Evolutionary conservation across 2,888 invertebrate species (phyloP).

Genomic region (Norana najaformis): DNA sequence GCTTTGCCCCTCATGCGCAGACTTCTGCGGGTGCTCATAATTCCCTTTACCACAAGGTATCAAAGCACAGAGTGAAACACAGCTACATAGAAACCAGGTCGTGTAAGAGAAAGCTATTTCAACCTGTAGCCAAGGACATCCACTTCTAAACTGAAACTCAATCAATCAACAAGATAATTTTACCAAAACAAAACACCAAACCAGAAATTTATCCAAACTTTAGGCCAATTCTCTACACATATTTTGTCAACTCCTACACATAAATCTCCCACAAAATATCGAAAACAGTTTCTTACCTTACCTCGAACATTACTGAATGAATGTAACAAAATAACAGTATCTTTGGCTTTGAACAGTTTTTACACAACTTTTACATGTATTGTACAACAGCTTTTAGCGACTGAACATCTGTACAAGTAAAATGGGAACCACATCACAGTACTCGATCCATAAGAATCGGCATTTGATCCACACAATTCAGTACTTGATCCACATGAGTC

Average conservation of each 20-base stretch:
- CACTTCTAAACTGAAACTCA: not conserved
- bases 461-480: not conserved
- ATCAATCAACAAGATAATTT: not conserved
- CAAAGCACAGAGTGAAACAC: not conserved
- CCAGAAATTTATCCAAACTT: not conserved
- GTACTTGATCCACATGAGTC: not conserved
- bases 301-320: not conserved
- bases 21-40: not conserved
- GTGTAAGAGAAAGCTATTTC: not conserved
- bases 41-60: not conserved
- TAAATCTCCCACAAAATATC: not conserved
- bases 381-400: not conserved
- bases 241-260: not conserved
- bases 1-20: not conserved
- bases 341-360: constrained; percentile 6
- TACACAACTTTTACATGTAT: not conserved
- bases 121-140: not conserved
- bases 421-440: not conserved
- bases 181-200: not conserved
- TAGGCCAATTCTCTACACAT: not conserved
- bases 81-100: not conserved
- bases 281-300: not conserved
- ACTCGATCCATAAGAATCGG: not conserved
- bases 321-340: not conserved
- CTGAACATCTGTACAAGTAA: not conserved